Evolutionary conservation across 2,888 invertebrate genomes (phyloP).

Genomic region (Conomelus anceps): DNA sequence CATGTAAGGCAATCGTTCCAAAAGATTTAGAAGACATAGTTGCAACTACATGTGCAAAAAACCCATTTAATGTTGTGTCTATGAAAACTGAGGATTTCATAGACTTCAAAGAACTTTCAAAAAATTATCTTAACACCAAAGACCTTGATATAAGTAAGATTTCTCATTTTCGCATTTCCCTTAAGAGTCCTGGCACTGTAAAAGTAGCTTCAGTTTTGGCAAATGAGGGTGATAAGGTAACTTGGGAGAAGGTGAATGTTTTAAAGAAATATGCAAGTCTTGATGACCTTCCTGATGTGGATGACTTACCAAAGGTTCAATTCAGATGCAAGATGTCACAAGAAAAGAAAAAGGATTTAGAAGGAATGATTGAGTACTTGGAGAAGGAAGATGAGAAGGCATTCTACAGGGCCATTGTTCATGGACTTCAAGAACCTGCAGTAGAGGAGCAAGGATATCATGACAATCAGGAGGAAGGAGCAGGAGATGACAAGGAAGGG

Average conservation of each 20-base stretch:
- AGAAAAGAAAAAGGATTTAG: slow-evolving; percentile 19
- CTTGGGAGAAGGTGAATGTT: slow-evolving; percentile 17
- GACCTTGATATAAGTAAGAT: slow-evolving; percentile 14
- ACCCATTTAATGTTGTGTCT: slow-evolving; percentile 17
- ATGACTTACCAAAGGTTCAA: slow-evolving; percentile 17
- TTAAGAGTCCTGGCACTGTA: slow-evolving; percentile 16
- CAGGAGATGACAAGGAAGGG: slow-evolving; percentile 1
- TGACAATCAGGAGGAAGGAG: slow-evolving; percentile 5
- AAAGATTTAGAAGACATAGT: slow-evolving; percentile 19
- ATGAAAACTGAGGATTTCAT: slow-evolving; percentile 21
- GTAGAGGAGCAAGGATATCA: slow-evolving; percentile 5
- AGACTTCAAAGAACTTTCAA: slow-evolving; percentile 20
- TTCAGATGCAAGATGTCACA: slow-evolving; percentile 15
- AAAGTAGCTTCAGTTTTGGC: slow-evolving; percentile 20
- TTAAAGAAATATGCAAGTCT: slow-evolving; percentile 22
- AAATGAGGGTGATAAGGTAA: neutral
- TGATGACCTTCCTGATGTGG: slow-evolving; percentile 17
- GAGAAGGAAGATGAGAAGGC: slow-evolving; percentile 19
- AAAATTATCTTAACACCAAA: slow-evolving; percentile 20
- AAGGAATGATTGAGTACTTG: slow-evolving; percentile 19
- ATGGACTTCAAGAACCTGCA: neutral
- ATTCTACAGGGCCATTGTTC: slow-evolving; percentile 15
- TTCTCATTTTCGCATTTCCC: slow-evolving; percentile 16
- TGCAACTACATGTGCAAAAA: slow-evolving; percentile 13
- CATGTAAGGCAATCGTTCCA: slow-evolving; percentile 19